Percentiles rank a stretch among this genome's conserved stretches.
Evolutionary conservation across 2,797 vertebrate species (phyloP).

Genomic region (Manis pentadactyla): DNA sequence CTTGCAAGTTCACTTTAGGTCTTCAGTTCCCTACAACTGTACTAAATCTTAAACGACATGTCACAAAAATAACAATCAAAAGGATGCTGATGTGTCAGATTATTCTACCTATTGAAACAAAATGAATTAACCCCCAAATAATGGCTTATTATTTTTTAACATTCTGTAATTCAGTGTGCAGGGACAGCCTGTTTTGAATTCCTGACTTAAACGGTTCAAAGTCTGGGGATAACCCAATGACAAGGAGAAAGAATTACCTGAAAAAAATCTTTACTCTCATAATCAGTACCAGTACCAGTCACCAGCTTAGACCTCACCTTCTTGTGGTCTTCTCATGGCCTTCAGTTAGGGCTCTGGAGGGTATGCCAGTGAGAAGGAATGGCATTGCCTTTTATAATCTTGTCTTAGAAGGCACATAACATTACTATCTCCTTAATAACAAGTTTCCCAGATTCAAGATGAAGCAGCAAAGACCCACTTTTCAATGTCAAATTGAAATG

Average conservation of each 20-base stretch:
- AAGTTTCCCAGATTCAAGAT: not conserved
- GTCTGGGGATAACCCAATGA: not conserved
- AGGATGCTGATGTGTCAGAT: not conserved
- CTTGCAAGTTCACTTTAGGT: not conserved
- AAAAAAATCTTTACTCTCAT: not conserved
- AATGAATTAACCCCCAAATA: not conserved
- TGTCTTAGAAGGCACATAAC: not conserved
- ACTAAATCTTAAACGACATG: not conserved
- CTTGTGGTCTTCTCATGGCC: not conserved
- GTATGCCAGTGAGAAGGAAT: not conserved
- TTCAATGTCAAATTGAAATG: not conserved
- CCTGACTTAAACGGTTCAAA: not conserved
- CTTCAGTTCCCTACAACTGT: not conserved
- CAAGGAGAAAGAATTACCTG: not conserved
- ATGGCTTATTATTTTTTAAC: not conserved
- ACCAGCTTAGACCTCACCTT: not conserved
- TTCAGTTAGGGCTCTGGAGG: not conserved
- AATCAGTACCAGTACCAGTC: too few relatives aligned
- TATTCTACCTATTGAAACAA: not conserved
- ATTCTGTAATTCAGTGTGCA: not conserved
- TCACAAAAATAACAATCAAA: not conserved
- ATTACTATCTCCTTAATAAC: not conserved
- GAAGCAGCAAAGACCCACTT: not conserved
- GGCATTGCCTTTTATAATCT: not conserved
- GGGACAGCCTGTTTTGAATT: not conserved